Evolutionary conservation across 2,888 invertebrate genomes (phyloP).

Genomic region (Eupithecia exiguata): DNA sequence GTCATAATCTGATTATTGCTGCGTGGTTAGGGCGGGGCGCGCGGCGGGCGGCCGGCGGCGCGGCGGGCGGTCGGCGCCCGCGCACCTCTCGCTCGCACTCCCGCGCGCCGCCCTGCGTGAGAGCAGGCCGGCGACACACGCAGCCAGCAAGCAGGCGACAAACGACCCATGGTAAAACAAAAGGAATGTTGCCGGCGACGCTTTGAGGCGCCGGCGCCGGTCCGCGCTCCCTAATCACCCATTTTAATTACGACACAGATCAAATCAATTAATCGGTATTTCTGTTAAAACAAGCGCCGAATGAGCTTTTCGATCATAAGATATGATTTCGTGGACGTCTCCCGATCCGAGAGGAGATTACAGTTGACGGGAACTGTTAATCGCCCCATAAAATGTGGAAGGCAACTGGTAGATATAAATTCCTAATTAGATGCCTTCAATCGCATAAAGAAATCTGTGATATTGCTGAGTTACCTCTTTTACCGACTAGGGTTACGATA

Average conservation of each 20-base stretch:
- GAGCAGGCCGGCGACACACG: slow-evolving; percentile 56
- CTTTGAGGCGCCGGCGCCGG: slow-evolving; percentile 84
- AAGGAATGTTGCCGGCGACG: slow-evolving; percentile 83
- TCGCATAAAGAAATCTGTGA: slow-evolving; percentile 8
- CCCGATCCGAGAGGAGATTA: slow-evolving; percentile 65
- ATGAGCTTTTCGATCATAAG: slow-evolving; percentile 67
- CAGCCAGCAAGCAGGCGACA: slow-evolving; percentile 78
- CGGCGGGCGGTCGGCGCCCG: slow-evolving; percentile 82
- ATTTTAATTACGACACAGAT: slow-evolving; percentile 84
- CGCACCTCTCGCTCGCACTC: slow-evolving; percentile 67
- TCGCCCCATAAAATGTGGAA: slow-evolving; percentile 26
- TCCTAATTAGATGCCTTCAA: slow-evolving; percentile 8
- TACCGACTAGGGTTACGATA: neutral
- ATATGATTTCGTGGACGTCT: slow-evolving; percentile 63
- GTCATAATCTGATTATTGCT: slow-evolving; percentile 83
- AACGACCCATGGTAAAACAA: slow-evolving; percentile 84
- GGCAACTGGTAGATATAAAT: slow-evolving; percentile 14
- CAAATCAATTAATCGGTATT: slow-evolving; percentile 84
- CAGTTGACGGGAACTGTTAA: slow-evolving; percentile 59
- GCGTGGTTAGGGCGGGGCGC: slow-evolving; percentile 75
- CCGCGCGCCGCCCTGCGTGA: slow-evolving; percentile 25
- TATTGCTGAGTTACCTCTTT: neutral
- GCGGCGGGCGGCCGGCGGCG: slow-evolving; percentile 78
- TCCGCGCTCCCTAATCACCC: slow-evolving; percentile 82
- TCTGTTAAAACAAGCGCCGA: slow-evolving; percentile 80